A percentile compares a stretch with the other conserved stretches of the same genome.
Conservation (phyloP, 2,797 vertebrate species). For the Otolemur crassicaudatus region DNA sequence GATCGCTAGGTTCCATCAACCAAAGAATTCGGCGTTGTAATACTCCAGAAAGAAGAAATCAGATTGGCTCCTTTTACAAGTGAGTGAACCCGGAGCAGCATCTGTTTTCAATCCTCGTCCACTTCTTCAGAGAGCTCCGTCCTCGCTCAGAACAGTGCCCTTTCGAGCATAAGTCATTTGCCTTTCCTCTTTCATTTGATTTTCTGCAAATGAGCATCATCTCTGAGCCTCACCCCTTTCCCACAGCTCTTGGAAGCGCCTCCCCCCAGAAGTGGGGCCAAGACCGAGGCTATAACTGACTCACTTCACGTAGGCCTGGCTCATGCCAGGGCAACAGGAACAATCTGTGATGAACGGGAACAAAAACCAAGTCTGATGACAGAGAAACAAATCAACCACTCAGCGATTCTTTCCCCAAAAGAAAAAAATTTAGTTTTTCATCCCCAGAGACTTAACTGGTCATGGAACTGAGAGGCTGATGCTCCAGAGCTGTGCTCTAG, state of each 20-base stretch:
- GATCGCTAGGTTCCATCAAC: not conserved
- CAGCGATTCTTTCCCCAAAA: not conserved
- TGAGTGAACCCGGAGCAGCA: not conserved
- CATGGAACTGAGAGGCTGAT: not conserved
- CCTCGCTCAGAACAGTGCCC: not conserved
- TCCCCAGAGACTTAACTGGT: not conserved
- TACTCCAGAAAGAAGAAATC: not conserved
- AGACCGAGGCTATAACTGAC: not conserved
- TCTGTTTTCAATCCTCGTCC: not conserved
- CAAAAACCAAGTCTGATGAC: conserved; percentile 24
- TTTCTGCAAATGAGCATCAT: not conserved
- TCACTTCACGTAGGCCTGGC: not conserved
- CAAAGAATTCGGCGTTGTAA: not conserved
- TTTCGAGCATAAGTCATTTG: not conserved
- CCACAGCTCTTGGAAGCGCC: not conserved
- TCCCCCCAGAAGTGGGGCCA: not conserved
- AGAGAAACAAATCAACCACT: conserved; percentile 11
- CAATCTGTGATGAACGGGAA: not conserved
- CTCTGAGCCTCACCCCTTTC: not conserved
- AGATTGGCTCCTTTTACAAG: not conserved
- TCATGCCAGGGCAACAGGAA: not conserved
- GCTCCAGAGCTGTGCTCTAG: not conserved
- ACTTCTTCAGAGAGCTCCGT: not conserved
- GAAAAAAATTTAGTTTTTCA: not conserved
- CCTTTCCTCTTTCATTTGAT: not conserved